Conservation (phyloP, 2,113 vertebrate species). For the Athene noctua region DNA sequence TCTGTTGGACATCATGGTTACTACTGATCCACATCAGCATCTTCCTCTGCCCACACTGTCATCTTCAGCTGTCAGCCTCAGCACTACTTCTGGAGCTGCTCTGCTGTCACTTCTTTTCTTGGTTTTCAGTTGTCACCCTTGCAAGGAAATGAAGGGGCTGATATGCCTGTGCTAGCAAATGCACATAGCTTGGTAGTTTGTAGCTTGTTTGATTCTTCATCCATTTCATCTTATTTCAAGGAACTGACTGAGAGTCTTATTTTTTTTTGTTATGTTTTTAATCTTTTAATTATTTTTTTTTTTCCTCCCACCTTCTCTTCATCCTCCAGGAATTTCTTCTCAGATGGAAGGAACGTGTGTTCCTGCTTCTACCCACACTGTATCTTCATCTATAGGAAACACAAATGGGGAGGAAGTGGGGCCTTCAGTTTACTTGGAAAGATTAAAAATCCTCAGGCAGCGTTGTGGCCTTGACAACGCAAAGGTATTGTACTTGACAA, state of each 20-base stretch:
- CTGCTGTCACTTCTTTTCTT: background rate
- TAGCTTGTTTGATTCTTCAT: background rate
- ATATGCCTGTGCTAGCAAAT: background rate
- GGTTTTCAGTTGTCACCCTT: background rate
- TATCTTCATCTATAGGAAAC: slow-evolving; percentile 76
- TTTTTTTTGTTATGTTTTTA: background rate
- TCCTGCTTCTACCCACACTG: slow-evolving; percentile 71
- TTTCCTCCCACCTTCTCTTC: background rate
- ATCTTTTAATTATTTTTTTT: background rate
- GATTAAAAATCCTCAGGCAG: slow-evolving; percentile 95
- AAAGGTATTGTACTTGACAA: slow-evolving; percentile 76
- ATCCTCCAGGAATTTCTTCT: slow-evolving; percentile 83
- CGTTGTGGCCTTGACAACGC: slow-evolving; percentile 93
- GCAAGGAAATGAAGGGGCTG: background rate
- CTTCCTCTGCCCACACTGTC: background rate
- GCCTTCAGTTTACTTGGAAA: slow-evolving; percentile 93
- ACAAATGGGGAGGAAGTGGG: slow-evolving; percentile 91
- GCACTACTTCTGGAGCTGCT: background rate
- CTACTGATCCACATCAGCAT: background rate
- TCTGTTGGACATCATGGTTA: background rate
- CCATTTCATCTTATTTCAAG: background rate
- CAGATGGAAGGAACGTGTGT: slow-evolving; percentile 79
- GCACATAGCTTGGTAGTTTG: background rate
- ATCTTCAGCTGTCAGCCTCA: background rate
- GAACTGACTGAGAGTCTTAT: background rate